Conservation (phyloP, 2,113 vertebrate species). For the Fregetta grallaria region DNA sequence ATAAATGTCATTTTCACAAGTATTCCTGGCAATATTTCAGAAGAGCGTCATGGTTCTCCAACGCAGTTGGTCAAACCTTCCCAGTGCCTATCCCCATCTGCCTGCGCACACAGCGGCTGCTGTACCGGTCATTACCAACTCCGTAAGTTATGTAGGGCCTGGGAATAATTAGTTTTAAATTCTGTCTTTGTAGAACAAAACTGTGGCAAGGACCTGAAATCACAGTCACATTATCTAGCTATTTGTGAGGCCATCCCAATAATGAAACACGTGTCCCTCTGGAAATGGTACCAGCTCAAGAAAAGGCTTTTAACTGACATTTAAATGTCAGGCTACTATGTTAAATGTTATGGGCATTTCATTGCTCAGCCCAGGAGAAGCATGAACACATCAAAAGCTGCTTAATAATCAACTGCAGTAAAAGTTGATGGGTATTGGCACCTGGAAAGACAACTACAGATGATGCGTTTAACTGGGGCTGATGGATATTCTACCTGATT, state of each 20-base stretch:
- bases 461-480: neutral
- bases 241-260: neutral
- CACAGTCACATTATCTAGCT: neutral
- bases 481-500: neutral
- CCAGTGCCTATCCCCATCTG: neutral
- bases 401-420: conserved; percentile 49
- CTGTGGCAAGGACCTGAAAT: neutral
- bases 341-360: conserved; percentile 60
- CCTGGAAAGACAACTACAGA: neutral
- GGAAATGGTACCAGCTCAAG: conserved; percentile 24
- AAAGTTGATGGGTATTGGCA: conserved; percentile 46
- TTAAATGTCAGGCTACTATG: conserved; percentile 67
- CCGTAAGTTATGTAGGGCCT: neutral
- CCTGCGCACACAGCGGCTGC: neutral
- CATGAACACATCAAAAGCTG: conserved; percentile 43
- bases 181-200: neutral
- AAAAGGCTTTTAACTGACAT: conserved; percentile 66
- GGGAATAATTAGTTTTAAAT: conserved; percentile 10
- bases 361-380: conserved; percentile 19
- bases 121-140: neutral
- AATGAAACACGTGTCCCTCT: neutral
- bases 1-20: neutral
- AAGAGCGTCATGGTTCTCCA: neutral
- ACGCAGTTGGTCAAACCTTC: neutral
- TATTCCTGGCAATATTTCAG: neutral